phyloP scores from a whole-genome alignment of 2,888 invertebrate genomes.

The Stenolophus ochropezus region DNA sequence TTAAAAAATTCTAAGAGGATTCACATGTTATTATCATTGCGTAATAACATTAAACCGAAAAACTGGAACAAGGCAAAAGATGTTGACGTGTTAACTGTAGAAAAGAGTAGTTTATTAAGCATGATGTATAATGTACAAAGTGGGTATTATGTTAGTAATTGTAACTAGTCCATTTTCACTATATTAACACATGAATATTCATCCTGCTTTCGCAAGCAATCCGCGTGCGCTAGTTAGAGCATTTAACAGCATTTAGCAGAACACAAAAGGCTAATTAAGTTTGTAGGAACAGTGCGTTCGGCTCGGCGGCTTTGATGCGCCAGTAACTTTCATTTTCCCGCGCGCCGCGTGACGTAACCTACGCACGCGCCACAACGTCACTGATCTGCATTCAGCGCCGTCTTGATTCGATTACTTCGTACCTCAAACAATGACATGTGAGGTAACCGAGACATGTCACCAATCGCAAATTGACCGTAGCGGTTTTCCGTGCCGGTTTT shows the following conservation, averaged over 20 bases:
- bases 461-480: slow-evolving; percentile 45
- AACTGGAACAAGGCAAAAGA: too few species aligned
- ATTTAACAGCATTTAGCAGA: slow-evolving; percentile 47
- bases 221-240: slow-evolving; percentile 38
- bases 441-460: slow-evolving; percentile 48
- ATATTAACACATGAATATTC: neutral
- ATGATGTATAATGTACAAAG: neutral
- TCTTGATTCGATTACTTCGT: slow-evolving; percentile 51
- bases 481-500: slow-evolving; percentile 30
- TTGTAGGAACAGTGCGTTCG: slow-evolving; percentile 41
- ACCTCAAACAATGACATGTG: slow-evolving; percentile 52
- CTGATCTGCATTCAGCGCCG: slow-evolving; percentile 47
- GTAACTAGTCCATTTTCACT: neutral
- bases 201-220: neutral
- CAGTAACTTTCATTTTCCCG: slow-evolving; percentile 58
- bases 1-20: too few species aligned
- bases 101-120: neutral
- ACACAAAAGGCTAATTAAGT: slow-evolving; percentile 50
- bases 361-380: slow-evolving; percentile 34
- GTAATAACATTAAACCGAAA: too few species aligned
- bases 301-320: slow-evolving; percentile 52
- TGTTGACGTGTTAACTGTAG: too few species aligned
- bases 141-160: neutral
- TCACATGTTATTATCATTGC: too few species aligned
- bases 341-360: slow-evolving; percentile 53